Conservation (phyloP, 2,888 invertebrate genomes). For the Eremobia ochroleuca region DNA sequence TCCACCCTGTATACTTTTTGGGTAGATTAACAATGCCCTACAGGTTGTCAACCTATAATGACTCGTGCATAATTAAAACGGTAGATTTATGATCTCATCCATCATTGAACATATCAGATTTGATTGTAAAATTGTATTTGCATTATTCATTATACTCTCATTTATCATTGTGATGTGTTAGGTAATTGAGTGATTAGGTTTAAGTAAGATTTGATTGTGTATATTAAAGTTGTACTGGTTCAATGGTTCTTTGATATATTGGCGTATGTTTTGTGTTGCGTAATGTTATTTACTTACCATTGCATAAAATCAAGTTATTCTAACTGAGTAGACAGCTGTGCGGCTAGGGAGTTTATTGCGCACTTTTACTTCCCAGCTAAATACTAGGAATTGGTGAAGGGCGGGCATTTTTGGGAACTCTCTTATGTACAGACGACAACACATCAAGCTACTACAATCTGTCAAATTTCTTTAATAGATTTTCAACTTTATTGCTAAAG, state of each 20-base stretch:
- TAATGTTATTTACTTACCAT: background rate
- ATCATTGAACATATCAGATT: conserved; percentile 29
- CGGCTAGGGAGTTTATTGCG: background rate
- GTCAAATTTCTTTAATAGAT: no score
- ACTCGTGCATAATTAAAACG: conserved; percentile 35
- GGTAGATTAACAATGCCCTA: background rate
- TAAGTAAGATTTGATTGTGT: conserved; percentile 19
- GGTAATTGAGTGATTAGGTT: conserved; percentile 26
- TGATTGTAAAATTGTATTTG: conserved; percentile 32
- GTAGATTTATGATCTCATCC: conserved; percentile 22
- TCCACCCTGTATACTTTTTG: background rate
- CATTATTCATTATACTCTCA: conserved; percentile 18
- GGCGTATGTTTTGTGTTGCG: background rate
- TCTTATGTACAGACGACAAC: no score
- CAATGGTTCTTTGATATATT: background rate
- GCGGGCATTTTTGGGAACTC: background rate
- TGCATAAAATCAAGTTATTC: background rate
- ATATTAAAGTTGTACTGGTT: background rate
- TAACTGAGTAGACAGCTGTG: background rate
- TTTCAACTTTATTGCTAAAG: no score
- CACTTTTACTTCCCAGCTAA: background rate
- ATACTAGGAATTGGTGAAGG: background rate
- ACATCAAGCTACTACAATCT: no score
- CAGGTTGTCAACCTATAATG: conserved; percentile 23
- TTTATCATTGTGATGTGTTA: conserved; percentile 18